Base-by-base conservation (phyloP, 64 coral and sea anemone genomes). In the Platygyra sinensis region DNA sequence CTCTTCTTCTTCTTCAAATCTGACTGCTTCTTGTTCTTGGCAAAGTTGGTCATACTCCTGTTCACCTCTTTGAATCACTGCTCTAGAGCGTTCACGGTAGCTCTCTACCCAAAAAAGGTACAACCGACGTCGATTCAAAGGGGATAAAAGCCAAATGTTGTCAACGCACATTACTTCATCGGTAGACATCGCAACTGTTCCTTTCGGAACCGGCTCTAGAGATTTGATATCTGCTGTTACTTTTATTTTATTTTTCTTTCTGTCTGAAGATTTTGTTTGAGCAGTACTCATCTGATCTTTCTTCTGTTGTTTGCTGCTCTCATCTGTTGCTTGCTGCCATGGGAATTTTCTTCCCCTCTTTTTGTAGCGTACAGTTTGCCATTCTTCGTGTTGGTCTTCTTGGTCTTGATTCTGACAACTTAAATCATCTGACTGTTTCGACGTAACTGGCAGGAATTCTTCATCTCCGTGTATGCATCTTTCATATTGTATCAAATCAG, bases 91-190 rank as follows among this genome's bases (percentile, higher is more conserved):
- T 10, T 89, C 87, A 69, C 78, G 62, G 4, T 79, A 79, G 27
- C 29, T 89, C 16, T 89, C 38, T 12, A 80, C 60, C 87, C 87
- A 89, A n/a, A 24, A 79, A 25, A 80, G 75, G 28, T 89, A 89
- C n/a, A 89, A 50, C 20, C 75, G 39, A 72, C 80, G 60, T 54
- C 87, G 38, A 55, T 79, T 24, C 3, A 46, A 65, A 17, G 49
- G 87, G 5, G 24, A 14, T 72, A 89, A 20, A 31, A 29, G 29
- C 87, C 87, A 89, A 50, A 89, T 89, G 76, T 72, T 71, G 8
- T n/a, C 2, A 18, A 80, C 78, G 5, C 13, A 22, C 51, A 22
- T 71, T 18, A 15, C 67, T 54, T 89, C 87, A 2, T 79, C 76
- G 49, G 11, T 54, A 8, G 77, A 22, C 38, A 51, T 89, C 84